Evolutionary conservation across 2,113 vertebrate species (phyloP), one percentile per base, ranked within the genome.

Genomic region (Labeo rohita): DNA sequence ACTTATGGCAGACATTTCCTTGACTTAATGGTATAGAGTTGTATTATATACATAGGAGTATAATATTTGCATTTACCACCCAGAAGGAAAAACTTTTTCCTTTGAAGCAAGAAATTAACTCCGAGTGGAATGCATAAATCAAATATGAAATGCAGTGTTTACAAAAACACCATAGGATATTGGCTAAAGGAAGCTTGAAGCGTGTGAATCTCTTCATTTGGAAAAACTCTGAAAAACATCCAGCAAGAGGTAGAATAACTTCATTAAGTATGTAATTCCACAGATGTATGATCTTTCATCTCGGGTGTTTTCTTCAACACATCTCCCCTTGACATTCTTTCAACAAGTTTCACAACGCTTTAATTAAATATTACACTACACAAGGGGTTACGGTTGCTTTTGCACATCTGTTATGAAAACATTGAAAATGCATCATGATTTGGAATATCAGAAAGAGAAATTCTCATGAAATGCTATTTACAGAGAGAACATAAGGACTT

Each of bases 231-330:
- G 5, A 49, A 76, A 54, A 59, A 72, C 85, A 49, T 82, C 28
- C 61, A 68, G 59, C 21, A 23, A 73, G 68, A 72, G 3, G 63
- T 52, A 59, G 50, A 80, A 54, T 74, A 52, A n/a, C 39, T 61
- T 86, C 21, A 80, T 79, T 73, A 80, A 21, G 3, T 80, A 49
- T 74, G 85, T 80, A 86, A 86, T 74, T 10, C 68, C 6, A 0
- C n/a, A 50, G n/a, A 80, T 74, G 73, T 80, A 16, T 50, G 68
- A 86, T 59, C 77, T 56, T 81, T 63, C 77, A 86, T 80, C 76
- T 36, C n/a, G 8, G 63, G 6, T 36, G 56, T 76, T 76, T 65
- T 76, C 49, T 76, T 34, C 39, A 78, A 39, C 78, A 47, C 11
- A 23, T 81, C 61, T 28, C n/a, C 6, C 8, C 39, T 15, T 49